Evolutionary conservation across 64 coral and sea anemone genomes (phyloP), one percentile per base, ranked within the genome.

Genomic region (Cladopsammia gracilis): DNA sequence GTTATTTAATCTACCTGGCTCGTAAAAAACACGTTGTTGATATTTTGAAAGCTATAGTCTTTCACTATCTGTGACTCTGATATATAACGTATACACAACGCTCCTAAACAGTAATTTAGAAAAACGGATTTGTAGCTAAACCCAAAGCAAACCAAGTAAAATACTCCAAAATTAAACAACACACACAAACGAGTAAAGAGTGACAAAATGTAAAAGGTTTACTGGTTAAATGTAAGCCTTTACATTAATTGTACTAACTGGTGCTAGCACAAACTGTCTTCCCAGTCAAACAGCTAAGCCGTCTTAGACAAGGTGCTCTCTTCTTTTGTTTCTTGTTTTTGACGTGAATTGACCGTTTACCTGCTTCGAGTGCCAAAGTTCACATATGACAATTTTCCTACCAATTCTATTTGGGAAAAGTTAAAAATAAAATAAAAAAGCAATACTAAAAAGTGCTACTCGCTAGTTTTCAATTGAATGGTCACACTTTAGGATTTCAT

Each of bases 131-230:
- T 25, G 12, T 9, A 25, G 2, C 57, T 78, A 22, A 76, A 58
- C 76, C 46, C 10, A 67, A 84, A 68, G 45, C 62, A 66, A 84
- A 68, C 62, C 43, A 24, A 49, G 45, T 68, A 50, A 51, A 64
- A 4, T 84, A 48, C 10, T 23, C 12, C 12, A 50, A 44, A 67
- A 50, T 67, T 48, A 49, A 84, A 68, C 62, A 67, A 67, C 60
- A 67, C 80, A 84, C 25, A 50, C 80, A 48, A 82, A 57, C 58
- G 46, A 25, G 25, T 45, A 82, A 62, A 45, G 80, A 67, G n/a
- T 47, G 50, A 19, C 46, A 68, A 12, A 48, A 19, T n/a, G 20
- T 49, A 49, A 84, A 62, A 67, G 44, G 23, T 9, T 62, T n/a
- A 49, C 59, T 10, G 80, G 80, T 68, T 67, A 50, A 64, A 68